Base-by-base conservation (phyloP, 1,140 invertebrate species). In the Ephestia elutella region DNA sequence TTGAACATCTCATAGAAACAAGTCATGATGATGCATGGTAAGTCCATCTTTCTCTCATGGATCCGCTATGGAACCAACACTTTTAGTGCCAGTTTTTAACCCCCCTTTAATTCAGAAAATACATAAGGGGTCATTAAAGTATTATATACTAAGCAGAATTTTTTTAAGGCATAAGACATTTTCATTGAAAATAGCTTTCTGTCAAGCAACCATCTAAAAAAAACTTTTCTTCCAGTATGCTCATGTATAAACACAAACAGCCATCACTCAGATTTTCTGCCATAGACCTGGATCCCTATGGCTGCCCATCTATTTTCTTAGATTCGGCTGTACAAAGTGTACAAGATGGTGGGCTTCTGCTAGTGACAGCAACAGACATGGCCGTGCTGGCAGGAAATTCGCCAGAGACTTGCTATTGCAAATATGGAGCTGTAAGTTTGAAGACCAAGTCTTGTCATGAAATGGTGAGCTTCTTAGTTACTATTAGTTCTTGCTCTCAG, bases 301-400 rank as follows among this genome's bases (percentile, higher is more conserved):
- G 99, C 5, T 97, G 96, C 76, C 96, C 98, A 0, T 93, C 96
- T 2, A 93, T 92, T 53, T 99, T 99, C 88, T 89, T 99, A 0
- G 98, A 99, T 86, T 91, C 94, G 1, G 97, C 97, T 0, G 94
- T 99, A 0, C 94, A 96, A 78, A 92, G 93, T 66, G 89, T 96
- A 0, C 89, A 90, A 21, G 93, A 96, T 70, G 95, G 94, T 10
- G 95, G 95, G 0, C 71, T 96, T 9, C 85, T 99, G n/a, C 92
- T 99, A 63, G 93, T 99, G 0, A 99, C 99, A 0, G 98, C 97
- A 18, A 99, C 99, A 0, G 99, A 99, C 83, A 97, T 98, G 95
- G 98, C 97, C 1, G 94, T 99, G 10, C 87, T 99, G 49, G 98
- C 97, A 69, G 99, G 99, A 0, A 99, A 99, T 90, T 92, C 94